Evolutionary conservation across 1,140 invertebrate species (phyloP), one percentile per base, ranked within the genome.

Genomic region (Bombus ignitus): DNA sequence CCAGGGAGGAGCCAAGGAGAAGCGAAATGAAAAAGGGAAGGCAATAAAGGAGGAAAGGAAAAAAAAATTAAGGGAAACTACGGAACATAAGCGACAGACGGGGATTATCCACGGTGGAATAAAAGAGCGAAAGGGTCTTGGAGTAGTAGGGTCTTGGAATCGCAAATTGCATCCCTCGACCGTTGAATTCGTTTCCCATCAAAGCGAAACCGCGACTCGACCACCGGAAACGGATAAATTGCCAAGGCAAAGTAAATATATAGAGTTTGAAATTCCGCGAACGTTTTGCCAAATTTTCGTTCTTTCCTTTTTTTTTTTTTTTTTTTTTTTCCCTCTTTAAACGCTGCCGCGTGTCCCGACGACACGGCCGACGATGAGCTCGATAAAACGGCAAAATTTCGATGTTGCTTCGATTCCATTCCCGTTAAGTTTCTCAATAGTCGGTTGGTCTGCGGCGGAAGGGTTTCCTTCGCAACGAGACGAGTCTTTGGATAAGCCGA

Each of bases 151-250:
- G 44, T 39, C 47, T 59, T 35, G 66, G 59, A 78, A 68, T 79
- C 79, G 59, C 79, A 83, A 75, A 89, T 89, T 89, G 80, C 84
- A 86, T 89, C 84, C 84, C 78, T 68, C 35, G 22, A 59, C 32
- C 42, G 70, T 44, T 53, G 35, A 73, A 66, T 42, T 74, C 57
- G 42, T 73, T 81, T 66, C n/a, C 39, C 71, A 32, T 81, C 44
- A 79, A 81, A 68, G 28, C 77, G n/a, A 47, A 81, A 85, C 81
- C 35, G 42, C 37, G 59, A 35, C n/a, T 44, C 44, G 44, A 9
- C 44, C 59, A 74, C 35, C 44, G 84, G 62, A 85, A 85, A 71
- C 6, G 59, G 74, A 85, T 74, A 74, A 75, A 85, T 74, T 81
- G 66, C 28, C 22, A 18, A 12, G 71, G 25, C 5, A 73, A 73